These are phyloP conservation scores for Hyperopisus bebe DNA, from an alignment of 2,113 vertebrate species.

Conservation along the genomic window DNA sequence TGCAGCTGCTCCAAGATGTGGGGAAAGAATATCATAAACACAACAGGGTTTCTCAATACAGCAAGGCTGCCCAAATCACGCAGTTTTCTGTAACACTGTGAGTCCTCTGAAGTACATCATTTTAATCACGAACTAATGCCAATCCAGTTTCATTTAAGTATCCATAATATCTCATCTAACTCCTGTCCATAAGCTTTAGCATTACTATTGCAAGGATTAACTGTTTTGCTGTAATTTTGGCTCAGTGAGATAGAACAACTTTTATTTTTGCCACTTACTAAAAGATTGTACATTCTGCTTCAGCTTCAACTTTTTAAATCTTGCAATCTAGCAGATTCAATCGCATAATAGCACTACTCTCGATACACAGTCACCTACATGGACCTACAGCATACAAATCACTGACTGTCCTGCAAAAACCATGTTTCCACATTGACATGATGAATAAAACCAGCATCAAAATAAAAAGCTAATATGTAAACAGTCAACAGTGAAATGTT, in stretches of 20 bases:
- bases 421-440: neutral
- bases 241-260: conserved; percentile 35
- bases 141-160: conserved; percentile 36
- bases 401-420: neutral
- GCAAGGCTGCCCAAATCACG: conserved; percentile 27
- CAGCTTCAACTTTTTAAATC: conserved; percentile 39
- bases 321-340: conserved; percentile 28
- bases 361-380: neutral
- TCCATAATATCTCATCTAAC: conserved; percentile 44
- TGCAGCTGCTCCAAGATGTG: neutral
- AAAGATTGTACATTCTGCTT: conserved; percentile 21
- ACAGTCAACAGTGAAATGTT: neutral
- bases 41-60: conserved; percentile 1
- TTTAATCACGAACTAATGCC: conserved; percentile 46
- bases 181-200: conserved; percentile 35
- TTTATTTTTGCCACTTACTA: conserved; percentile 37
- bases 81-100: conserved; percentile 29
- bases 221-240: conserved; percentile 18
- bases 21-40: neutral
- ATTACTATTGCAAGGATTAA: conserved; percentile 37
- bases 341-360: conserved; percentile 47
- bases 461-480: neutral
- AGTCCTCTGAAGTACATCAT: conserved; percentile 21
- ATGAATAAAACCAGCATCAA: neutral
- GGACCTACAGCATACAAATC: neutral